Evolutionary conservation across 2,888 invertebrate genomes (phyloP).

Genomic region (Bimastos eiseni): DNA sequence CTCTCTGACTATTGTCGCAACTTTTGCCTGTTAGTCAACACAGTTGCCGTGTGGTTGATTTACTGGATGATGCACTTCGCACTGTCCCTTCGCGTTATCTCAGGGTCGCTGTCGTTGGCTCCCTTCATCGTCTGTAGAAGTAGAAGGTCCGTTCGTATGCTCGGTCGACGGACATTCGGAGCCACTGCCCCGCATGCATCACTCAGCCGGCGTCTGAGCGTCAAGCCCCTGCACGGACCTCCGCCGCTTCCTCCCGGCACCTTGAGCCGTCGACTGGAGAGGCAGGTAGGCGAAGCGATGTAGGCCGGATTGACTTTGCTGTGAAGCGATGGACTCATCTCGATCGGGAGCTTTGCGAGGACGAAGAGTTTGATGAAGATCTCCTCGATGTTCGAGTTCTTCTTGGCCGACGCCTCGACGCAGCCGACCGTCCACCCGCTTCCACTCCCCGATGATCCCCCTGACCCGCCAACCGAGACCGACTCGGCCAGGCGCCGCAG

Average conservation of each 20-base stretch:
- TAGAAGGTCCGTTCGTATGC: conserved; percentile 84
- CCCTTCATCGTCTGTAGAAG: conserved; percentile 73
- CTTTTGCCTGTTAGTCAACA: background rate
- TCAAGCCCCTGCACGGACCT: conserved; percentile 62
- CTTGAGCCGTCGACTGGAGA: conserved; percentile 25
- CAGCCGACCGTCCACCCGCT: background rate
- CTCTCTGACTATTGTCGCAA: background rate
- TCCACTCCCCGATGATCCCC: background rate
- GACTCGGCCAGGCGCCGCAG: conserved; percentile 23
- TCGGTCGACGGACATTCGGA: conserved; percentile 81
- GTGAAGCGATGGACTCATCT: conserved; percentile 83
- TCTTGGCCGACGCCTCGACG: conserved; percentile 68
- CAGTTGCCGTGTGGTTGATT: background rate
- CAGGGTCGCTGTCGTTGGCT: conserved; percentile 5
- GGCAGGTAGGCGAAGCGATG: conserved; percentile 36
- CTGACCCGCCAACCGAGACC: background rate
- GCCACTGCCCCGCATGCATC: conserved; percentile 87
- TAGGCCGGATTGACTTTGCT: conserved; percentile 71
- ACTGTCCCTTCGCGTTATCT: background rate
- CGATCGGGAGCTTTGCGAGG: conserved; percentile 79
- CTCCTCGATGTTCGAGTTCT: conserved; percentile 79
- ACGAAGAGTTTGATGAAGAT: conserved; percentile 82
- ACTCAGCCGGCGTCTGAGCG: conserved; percentile 79
- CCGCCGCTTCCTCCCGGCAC: background rate
- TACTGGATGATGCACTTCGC: background rate